Conservation (phyloP, 2,797 vertebrate genomes). For the Semaprochilodus insignis region DNA sequence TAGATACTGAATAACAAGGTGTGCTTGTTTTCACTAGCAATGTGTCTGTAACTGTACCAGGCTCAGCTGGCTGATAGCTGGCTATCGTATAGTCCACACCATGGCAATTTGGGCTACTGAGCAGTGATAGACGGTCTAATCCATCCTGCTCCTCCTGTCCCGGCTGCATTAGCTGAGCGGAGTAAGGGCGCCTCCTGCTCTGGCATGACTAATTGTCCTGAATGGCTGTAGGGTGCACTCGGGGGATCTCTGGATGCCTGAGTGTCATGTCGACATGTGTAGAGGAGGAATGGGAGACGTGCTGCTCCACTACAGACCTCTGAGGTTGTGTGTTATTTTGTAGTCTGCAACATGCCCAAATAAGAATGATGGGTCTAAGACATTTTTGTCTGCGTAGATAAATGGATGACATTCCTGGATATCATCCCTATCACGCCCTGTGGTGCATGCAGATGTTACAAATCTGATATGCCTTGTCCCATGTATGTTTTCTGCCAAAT, state of each 20-base stretch:
- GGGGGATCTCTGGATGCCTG: conserved; percentile 20
- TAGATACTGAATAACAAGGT: neutral
- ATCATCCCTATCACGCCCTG: too few relatives aligned
- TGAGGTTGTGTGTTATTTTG: neutral
- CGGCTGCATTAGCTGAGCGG: conserved; percentile 53
- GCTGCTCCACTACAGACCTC: conserved; percentile 9
- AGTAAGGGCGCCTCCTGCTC: conserved; percentile 33
- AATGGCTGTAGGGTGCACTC: conserved; percentile 25
- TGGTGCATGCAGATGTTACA: too few relatives aligned
- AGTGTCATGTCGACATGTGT: conserved; percentile 28
- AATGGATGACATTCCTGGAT: too few relatives aligned
- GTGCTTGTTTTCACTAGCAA: neutral
- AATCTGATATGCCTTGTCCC: too few relatives aligned
- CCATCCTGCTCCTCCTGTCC: conserved; percentile 55
- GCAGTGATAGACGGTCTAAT: conserved; percentile 56
- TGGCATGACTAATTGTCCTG: conserved; percentile 52
- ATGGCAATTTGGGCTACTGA: conserved; percentile 40
- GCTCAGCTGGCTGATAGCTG: conserved; percentile 34
- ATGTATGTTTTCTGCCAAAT: too few relatives aligned
- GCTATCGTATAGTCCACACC: conserved; percentile 57
- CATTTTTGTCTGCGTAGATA: too few relatives aligned
- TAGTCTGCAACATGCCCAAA: too few relatives aligned
- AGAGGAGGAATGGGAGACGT: conserved; percentile 16
- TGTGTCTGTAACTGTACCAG: conserved; percentile 38
- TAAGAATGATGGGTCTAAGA: too few relatives aligned